Evolutionary conservation across 2,113 vertebrate species (phyloP), one percentile per base, ranked within the genome.

Genomic region (Sprattus sprattus): DNA sequence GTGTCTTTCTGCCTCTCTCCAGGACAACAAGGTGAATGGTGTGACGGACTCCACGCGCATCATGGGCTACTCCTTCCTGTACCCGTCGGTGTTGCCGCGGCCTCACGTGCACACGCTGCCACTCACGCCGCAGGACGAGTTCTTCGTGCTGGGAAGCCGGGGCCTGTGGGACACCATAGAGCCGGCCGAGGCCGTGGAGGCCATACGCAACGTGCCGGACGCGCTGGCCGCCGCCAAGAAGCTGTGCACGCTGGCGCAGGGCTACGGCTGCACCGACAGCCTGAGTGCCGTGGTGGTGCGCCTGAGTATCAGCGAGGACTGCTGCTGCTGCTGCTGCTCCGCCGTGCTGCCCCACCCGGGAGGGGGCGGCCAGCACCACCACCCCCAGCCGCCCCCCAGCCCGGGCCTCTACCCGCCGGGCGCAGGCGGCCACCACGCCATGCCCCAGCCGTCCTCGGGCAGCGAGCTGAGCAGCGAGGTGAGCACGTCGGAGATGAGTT

Each of bases 1-100:
- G 1, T 28, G 9, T 3, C 49, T 45, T 83, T 46, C 45, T 0
- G 18, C 85, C 54, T 86, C 57, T 46, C 75, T 92, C 1, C 92
- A 99, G 98, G 98, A 99, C 49, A 98, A 98, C 93, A 99, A 99
- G 93, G 97, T 99, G 89, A 99, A 99, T 0, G 98, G 98, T 0
- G 98, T 99, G 93, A 99, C 98, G 0, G 98, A 99, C 90, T 99
- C 97, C 6, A 99, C 98, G 0, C 95, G 98, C 50, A 97, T 99
- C 88, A 95, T 99, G 96, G 98, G 98, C 87, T 99, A 99, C 91
- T 98, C 98, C 60, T 99, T 99, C 91, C 96, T 99, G 18, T 98
- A 98, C 91, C 98, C 98, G 0, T 97, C 97, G 0, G 98, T 99
- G 60, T 95, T 99, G 78, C 98, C 98, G 0, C 97, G 96, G 4